phyloP scores from a whole-genome alignment of 2,797 vertebrate species.

The Gila robusta region DNA sequence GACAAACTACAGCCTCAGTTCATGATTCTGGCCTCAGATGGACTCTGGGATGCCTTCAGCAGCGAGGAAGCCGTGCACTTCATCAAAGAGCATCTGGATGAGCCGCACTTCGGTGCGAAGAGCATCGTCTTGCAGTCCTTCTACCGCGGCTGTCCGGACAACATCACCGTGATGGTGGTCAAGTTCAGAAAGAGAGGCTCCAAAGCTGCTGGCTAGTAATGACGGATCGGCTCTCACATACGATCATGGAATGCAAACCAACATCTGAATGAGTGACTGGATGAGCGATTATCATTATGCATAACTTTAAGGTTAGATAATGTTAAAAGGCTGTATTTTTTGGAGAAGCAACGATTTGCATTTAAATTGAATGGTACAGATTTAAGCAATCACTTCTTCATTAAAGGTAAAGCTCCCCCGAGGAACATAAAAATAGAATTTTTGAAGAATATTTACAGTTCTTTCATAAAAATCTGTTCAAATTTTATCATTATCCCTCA shows the following conservation, averaged over 20 bases:
- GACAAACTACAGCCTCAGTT: constrained; percentile 98
- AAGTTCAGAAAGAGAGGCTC: constrained; percentile 92
- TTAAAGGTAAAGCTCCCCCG: not conserved
- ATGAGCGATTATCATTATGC: constrained; percentile 12
- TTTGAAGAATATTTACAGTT: constrained; percentile 38
- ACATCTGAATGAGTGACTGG: not conserved
- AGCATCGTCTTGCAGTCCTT: constrained; percentile 97
- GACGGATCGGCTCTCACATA: not conserved
- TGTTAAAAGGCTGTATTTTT: not conserved
- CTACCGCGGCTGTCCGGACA: constrained; percentile 95
- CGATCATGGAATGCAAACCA: not conserved
- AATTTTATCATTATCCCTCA: not conserved
- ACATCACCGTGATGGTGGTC: constrained; percentile 99
- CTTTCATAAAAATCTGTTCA: constrained; percentile 69
- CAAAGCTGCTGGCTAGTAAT: constrained; percentile 85
- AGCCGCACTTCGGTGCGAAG: constrained; percentile 96
- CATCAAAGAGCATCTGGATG: constrained; percentile 93
- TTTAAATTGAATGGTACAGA: not conserved
- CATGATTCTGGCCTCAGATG: constrained; percentile 97
- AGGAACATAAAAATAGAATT: not conserved
- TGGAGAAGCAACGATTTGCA: not conserved
- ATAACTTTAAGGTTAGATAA: not conserved
- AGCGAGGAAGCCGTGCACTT: constrained; percentile 97
- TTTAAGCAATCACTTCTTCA: constrained; percentile 2
- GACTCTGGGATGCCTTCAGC: constrained; percentile 98